Evolutionary conservation across 2,797 vertebrate genomes (phyloP).

Genomic region (Coranthus polyacanthus): DNA sequence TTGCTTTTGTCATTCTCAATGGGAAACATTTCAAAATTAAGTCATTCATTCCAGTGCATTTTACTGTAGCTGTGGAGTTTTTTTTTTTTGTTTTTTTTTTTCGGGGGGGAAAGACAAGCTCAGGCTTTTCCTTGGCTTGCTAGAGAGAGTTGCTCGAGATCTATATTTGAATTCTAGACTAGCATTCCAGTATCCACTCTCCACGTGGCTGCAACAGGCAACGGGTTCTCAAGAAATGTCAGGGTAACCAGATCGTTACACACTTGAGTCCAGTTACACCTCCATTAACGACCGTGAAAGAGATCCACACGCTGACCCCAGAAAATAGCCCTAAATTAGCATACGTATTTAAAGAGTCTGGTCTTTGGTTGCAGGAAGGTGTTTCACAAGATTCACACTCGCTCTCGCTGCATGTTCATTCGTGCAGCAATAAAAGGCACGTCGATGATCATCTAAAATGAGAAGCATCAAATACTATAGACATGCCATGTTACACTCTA

Average conservation of each 20-base stretch:
- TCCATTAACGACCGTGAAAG: conserved; percentile 77
- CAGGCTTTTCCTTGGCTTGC: conserved; percentile 42
- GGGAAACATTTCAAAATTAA: conserved; percentile 16
- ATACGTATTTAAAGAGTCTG: conserved; percentile 68
- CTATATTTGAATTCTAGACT: conserved; percentile 80
- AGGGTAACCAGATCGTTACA: conserved; percentile 78
- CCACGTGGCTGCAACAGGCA: conserved; percentile 57
- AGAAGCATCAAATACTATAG: not conserved
- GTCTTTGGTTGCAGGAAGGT: conserved; percentile 69
- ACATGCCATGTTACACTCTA: not conserved
- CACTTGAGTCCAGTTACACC: conserved; percentile 77
- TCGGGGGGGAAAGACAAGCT: conserved; percentile 21
- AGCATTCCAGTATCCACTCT: conserved; percentile 69
- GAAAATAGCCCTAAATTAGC: conserved; percentile 73
- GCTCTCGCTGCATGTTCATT: not conserved
- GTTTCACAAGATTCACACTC: conserved; percentile 64
- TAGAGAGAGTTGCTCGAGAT: conserved; percentile 56
- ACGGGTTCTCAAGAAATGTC: conserved; percentile 79
- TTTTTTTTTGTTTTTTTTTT: no score
- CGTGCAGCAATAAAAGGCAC: not conserved
- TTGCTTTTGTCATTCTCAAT: not conserved
- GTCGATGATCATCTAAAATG: not conserved
- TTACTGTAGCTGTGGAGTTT: not conserved
- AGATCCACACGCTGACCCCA: conserved; percentile 75
- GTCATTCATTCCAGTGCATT: conserved; percentile 9